These are phyloP conservation scores for Lytechinus variegatus DNA, from an alignment of 35 echinoderm and acorn worm species.

Conservation along the genomic window DNA sequence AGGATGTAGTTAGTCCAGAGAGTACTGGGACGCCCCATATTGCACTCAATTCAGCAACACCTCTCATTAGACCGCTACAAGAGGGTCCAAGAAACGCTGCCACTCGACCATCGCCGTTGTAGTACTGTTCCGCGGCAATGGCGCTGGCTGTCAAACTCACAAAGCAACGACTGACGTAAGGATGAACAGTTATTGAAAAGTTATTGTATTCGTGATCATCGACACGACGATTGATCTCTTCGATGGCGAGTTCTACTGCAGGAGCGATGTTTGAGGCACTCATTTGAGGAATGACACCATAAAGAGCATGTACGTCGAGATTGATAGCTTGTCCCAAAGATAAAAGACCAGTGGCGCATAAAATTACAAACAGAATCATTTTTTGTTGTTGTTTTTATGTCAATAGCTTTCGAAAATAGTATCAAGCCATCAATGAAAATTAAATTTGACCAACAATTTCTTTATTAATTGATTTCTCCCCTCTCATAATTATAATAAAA, in stretches of 20 bases:
- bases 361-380: neutral
- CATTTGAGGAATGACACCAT: slow-evolving; percentile 40
- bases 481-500: too few species aligned
- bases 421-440: neutral
- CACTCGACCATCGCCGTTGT: neutral
- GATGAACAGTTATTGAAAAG: neutral
- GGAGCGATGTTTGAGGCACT: slow-evolving; percentile 38
- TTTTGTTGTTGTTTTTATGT: neutral
- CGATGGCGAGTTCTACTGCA: slow-evolving; percentile 2
- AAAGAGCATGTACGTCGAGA: slow-evolving; percentile 10
- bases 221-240: neutral
- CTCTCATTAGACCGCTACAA: slow-evolving; percentile 15
- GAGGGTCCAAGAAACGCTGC: slow-evolving; percentile 16
- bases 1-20: neutral
- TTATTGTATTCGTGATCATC: slow-evolving; percentile 11
- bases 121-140: neutral
- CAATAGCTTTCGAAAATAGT: neutral
- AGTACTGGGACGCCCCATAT: neutral
- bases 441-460: too few species aligned
- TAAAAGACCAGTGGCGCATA: neutral
- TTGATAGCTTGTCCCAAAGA: neutral
- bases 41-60: slow-evolving; percentile 31
- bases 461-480: too few species aligned
- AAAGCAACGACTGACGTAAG: neutral
- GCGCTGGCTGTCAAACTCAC: neutral